A percentile compares a stretch with the other conserved stretches of the same genome.
phyloP scores from a whole-genome alignment of 2,888 invertebrate species.

The Boloria euphrosyne region DNA sequence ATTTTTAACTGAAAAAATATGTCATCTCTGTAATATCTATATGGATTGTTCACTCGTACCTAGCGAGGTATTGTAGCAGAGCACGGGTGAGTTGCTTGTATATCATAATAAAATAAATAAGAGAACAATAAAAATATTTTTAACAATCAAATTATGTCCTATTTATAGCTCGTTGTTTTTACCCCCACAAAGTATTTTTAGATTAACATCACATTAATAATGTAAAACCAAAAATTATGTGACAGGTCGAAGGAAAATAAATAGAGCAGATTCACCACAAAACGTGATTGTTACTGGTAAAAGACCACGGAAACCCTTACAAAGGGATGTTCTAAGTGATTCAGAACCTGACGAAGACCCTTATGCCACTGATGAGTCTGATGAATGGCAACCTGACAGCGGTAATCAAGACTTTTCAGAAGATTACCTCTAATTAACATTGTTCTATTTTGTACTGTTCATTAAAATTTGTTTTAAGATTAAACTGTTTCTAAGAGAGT shows the following conservation, averaged over 20 bases:
- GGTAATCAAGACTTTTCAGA: slow-evolving; percentile 52
- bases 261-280: slow-evolving; percentile 19
- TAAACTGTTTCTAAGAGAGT: not conserved
- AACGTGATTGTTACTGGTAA: slow-evolving; percentile 47
- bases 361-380: slow-evolving; percentile 72
- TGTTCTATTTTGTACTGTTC: not conserved
- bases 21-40: too few species aligned
- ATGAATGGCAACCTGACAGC: slow-evolving; percentile 73
- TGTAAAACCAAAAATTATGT: too few species aligned
- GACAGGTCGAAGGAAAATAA: slow-evolving; percentile 7
- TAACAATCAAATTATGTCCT: too few species aligned
- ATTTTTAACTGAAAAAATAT: too few species aligned
- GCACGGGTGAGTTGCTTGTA: too few species aligned
- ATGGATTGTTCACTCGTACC: too few species aligned
- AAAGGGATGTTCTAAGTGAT: slow-evolving; percentile 49
- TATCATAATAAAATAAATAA: too few species aligned
- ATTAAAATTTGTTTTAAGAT: not conserved
- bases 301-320: slow-evolving; percentile 53
- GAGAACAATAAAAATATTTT: too few species aligned
- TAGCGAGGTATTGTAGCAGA: too few species aligned
- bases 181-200: too few species aligned
- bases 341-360: slow-evolving; percentile 70
- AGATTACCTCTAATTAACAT: slow-evolving; percentile 25
- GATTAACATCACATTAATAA: too few species aligned
- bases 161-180: too few species aligned